phyloP scores from a whole-genome alignment of 2,888 invertebrate species.

The Itoplectis maculator region DNA sequence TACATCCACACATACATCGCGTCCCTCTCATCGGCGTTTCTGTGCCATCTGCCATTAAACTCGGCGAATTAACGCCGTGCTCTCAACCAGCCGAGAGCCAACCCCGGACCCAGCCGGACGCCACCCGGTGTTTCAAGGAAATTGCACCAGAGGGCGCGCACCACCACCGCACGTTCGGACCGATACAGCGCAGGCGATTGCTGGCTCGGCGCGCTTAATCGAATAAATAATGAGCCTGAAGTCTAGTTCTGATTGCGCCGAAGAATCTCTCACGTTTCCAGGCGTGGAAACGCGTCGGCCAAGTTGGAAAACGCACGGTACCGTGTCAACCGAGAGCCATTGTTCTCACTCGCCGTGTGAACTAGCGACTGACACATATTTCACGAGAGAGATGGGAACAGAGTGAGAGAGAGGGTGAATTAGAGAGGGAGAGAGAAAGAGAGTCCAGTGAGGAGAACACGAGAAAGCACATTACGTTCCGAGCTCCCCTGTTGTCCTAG shows the following conservation, averaged over 20 bases:
- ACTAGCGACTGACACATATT: slow-evolving; percentile 62
- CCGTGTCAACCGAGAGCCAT: slow-evolving; percentile 53
- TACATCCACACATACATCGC: neutral
- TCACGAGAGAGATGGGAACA: slow-evolving; percentile 34
- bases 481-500: slow-evolving; percentile 57
- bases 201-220: slow-evolving; percentile 55
- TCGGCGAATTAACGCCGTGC: neutral
- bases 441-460: slow-evolving; percentile 19
- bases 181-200: slow-evolving; percentile 34
- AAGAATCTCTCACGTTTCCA: slow-evolving; percentile 29
- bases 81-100: too few relatives aligned
- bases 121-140: slow-evolving; percentile 53
- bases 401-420: neutral
- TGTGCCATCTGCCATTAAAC: slow-evolving; percentile 11
- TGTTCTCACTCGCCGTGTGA: slow-evolving; percentile 45
- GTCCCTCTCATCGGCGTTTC: neutral
- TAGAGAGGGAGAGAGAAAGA: slow-evolving; percentile 34
- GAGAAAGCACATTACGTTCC: slow-evolving; percentile 60
- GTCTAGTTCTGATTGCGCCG: slow-evolving; percentile 43
- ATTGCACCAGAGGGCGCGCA: slow-evolving; percentile 55
- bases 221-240: slow-evolving; percentile 69
- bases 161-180: neutral
- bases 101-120: slow-evolving; percentile 13
- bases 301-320: slow-evolving; percentile 52
- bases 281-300: slow-evolving; percentile 7